Conservation (phyloP, 2,113 vertebrate species). For the Nyctereutes procyonoides region DNA sequence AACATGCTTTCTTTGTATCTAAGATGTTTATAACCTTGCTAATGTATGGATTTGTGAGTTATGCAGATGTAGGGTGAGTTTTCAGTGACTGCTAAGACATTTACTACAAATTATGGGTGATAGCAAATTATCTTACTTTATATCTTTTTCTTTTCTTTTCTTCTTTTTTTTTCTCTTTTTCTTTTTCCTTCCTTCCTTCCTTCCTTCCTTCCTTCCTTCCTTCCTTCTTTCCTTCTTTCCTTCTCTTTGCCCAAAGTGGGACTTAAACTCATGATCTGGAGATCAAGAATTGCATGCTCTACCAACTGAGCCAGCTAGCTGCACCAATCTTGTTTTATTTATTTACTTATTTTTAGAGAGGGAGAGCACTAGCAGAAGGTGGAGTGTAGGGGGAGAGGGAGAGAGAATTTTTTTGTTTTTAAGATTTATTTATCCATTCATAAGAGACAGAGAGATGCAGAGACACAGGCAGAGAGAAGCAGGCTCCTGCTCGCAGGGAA, state of each 20-base stretch:
- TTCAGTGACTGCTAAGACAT: slow-evolving; percentile 29
- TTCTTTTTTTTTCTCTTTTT: no score
- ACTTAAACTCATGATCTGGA: background rate
- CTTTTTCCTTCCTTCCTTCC: no score
- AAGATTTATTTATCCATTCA: no score
- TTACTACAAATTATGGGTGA: background rate
- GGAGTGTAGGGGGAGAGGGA: no score
- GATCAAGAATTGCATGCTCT: background rate
- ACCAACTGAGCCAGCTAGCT: background rate
- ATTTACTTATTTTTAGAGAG: background rate
- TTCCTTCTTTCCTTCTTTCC: background rate
- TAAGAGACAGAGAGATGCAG: no score
- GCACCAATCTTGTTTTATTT: background rate
- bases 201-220: no score
- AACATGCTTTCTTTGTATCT: background rate
- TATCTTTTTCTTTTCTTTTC: background rate
- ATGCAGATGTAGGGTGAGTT: background rate
- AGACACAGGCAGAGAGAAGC: no score
- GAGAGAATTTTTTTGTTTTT: no score
- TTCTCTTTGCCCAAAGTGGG: background rate
- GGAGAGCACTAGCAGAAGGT: fast-evolving
- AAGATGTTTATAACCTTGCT: background rate
- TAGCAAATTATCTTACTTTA: slow-evolving; percentile 20
- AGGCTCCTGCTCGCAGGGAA: no score
- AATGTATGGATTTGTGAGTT: background rate